Conservation (phyloP, 1,140 invertebrate genomes). For the Drosophila yakuba region DNA sequence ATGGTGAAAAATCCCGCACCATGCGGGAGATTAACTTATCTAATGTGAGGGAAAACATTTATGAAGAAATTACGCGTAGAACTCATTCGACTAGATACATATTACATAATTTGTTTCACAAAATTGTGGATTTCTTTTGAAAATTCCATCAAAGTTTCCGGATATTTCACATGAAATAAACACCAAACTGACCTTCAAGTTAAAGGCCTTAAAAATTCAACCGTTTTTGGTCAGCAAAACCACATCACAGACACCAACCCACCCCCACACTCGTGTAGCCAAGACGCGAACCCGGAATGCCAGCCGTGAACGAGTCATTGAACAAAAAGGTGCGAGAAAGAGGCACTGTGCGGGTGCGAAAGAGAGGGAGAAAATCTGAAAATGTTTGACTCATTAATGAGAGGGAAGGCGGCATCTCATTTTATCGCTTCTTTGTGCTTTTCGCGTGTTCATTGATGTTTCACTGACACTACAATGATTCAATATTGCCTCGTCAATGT, state of each 20-base stretch:
- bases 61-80: conserved; percentile 34
- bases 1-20: conserved; percentile 41
- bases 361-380: conserved; percentile 5
- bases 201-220: conserved; percentile 3
- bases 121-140: conserved; percentile 8
- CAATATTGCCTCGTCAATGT: conserved; percentile 47
- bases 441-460: conserved; percentile 29
- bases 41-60: conserved; percentile 44
- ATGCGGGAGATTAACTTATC: conserved; percentile 58
- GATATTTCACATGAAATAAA: conserved; percentile 23
- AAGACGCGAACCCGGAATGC: conserved; percentile 37
- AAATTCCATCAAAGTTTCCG: neutral
- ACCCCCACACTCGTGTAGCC: conserved; percentile 3
- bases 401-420: conserved; percentile 33
- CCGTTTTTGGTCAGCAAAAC: conserved; percentile 29
- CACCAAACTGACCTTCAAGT: conserved; percentile 11
- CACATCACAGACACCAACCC: conserved; percentile 56
- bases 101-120: conserved; percentile 10
- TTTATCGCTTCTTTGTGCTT: conserved; percentile 27
- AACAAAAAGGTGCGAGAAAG: conserved; percentile 11
- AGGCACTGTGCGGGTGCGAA: neutral
- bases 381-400: conserved; percentile 36
- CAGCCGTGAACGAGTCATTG: conserved; percentile 60
- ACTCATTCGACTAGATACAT: conserved; percentile 15
- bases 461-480: conserved; percentile 32